These are phyloP conservation scores for Meriones psammophilus DNA, from an alignment of 2,797 vertebrate species.

Conservation along the genomic window DNA sequence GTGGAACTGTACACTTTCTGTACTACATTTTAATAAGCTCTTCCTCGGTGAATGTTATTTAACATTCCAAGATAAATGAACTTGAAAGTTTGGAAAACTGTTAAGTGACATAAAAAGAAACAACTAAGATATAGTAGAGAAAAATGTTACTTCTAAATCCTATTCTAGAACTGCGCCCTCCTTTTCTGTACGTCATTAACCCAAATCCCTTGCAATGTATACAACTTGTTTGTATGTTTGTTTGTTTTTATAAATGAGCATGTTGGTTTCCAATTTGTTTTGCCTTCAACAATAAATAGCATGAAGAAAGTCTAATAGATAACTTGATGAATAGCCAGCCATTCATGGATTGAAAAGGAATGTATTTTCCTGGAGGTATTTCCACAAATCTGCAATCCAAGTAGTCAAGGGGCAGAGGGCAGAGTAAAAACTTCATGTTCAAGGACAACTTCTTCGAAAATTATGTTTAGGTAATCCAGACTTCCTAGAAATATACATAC, in stretches of 20 bases:
- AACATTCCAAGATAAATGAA: neutral
- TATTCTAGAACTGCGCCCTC: neutral
- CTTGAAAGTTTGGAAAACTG: neutral
- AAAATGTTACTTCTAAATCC: neutral
- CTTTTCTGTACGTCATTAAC: neutral
- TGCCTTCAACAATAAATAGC: neutral
- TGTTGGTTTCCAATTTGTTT: neutral
- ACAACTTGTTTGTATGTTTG: neutral
- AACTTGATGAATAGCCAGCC: neutral
- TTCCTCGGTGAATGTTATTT: neutral
- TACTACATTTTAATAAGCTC: neutral
- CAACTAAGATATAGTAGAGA: neutral
- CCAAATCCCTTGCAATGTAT: neutral
- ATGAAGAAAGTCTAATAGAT: neutral
- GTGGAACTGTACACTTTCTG: neutral
- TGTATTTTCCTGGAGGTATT: neutral
- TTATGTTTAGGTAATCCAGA: neutral
- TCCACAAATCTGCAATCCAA: neutral
- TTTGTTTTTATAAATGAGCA: neutral
- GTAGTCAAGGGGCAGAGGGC: neutral
- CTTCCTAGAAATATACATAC: too few species aligned
- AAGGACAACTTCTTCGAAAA: neutral
- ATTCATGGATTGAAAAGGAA: neutral
- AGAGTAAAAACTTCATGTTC: neutral
- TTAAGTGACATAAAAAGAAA: slow-evolving; percentile 9